Evolutionary conservation across 2,888 invertebrate species (phyloP).

Genomic region (Clivina fossor): DNA sequence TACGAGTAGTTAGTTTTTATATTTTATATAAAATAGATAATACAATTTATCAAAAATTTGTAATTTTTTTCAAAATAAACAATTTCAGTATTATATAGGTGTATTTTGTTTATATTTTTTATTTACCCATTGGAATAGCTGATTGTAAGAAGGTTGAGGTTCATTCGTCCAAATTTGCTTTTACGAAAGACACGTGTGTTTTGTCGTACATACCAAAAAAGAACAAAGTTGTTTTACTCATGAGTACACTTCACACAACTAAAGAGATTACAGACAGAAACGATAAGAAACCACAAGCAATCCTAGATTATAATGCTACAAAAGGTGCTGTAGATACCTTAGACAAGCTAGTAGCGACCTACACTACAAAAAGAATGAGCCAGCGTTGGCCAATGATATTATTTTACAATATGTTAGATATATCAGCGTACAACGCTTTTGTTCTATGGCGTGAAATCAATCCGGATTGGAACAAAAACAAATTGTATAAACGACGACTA

Average conservation of each 20-base stretch:
- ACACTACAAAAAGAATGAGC: neutral
- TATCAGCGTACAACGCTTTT: too few relatives aligned
- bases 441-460: too few relatives aligned
- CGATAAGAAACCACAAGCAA: neutral
- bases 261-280: slow-evolving; percentile 1
- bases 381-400: neutral
- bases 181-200: slow-evolving; percentile 5
- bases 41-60: too few relatives aligned
- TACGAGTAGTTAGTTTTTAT: too few relatives aligned
- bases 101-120: too few relatives aligned
- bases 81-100: too few relatives aligned
- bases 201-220: neutral
- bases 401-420: too few relatives aligned
- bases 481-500: too few relatives aligned
- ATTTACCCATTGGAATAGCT: neutral
- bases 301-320: slow-evolving; percentile 2
- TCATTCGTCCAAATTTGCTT: slow-evolving; percentile 5
- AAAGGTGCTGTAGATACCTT: slow-evolving; percentile 4
- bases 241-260: neutral
- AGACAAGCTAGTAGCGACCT: neutral
- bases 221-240: neutral
- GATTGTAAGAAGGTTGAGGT: neutral
- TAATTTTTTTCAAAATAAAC: too few relatives aligned
- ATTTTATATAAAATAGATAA: too few relatives aligned
- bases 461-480: too few relatives aligned